A percentile compares a stretch with the other conserved stretches of the same genome.
Evolutionary conservation across 2,888 invertebrate genomes (phyloP).

Genomic region (Eupithecia abbreviata): DNA sequence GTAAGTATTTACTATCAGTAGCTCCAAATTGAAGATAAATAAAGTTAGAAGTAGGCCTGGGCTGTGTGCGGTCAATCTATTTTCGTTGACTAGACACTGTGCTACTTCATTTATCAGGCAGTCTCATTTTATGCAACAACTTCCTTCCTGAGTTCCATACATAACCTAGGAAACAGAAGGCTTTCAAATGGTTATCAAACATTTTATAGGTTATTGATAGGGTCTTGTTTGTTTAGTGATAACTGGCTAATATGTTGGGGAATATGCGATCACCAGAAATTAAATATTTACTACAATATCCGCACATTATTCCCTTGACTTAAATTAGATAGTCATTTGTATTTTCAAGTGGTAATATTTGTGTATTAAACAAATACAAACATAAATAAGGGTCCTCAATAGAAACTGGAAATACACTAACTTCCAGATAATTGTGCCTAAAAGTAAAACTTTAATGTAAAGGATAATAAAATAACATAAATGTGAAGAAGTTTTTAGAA

Average conservation of each 20-base stretch:
- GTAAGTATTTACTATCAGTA: not conserved
- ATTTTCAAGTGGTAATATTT: not conserved
- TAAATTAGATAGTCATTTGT: not conserved
- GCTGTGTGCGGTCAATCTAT: not conserved
- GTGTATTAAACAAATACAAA: not conserved
- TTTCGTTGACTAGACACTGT: not conserved
- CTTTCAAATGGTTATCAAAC: not conserved
- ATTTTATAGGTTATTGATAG: not conserved
- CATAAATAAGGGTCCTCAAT: not conserved
- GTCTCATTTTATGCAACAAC: not conserved
- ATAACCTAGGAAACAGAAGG: not conserved
- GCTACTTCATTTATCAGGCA: not conserved
- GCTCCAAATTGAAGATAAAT: not conserved
- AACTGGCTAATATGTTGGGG: not conserved
- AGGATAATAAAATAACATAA: not conserved
- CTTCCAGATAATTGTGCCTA: not conserved
- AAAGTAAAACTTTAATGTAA: not conserved
- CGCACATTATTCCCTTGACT: not conserved
- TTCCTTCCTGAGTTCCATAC: not conserved
- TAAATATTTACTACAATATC: not conserved
- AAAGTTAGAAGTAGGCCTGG: not conserved
- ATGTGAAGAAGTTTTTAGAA: not conserved
- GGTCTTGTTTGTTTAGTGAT: not conserved
- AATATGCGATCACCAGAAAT: not conserved
- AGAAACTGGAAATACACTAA: not conserved